Evolutionary conservation across 2,888 invertebrate genomes (phyloP).

Genomic region (Drosophila antonietae): DNA sequence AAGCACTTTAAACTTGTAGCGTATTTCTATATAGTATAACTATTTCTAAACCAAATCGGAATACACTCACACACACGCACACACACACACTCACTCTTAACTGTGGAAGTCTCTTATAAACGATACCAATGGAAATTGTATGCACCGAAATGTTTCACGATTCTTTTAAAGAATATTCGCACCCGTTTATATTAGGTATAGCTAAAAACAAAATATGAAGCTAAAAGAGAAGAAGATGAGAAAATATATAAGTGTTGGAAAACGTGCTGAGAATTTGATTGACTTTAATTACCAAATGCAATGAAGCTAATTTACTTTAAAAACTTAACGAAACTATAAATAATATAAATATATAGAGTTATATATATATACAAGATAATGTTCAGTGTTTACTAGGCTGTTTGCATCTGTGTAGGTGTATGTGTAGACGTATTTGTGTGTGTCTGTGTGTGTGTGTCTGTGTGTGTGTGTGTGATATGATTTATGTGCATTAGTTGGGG

Average conservation of each 20-base stretch:
- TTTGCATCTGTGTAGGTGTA: conserved; percentile 14
- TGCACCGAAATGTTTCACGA: conserved; percentile 40
- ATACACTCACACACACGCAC: not conserved
- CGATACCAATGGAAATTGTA: conserved; percentile 20
- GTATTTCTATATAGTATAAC: conserved; percentile 26
- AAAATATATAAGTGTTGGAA: conserved; percentile 22
- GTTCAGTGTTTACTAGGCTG: conserved; percentile 56
- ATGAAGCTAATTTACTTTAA: conserved; percentile 72
- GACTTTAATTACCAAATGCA: conserved; percentile 63
- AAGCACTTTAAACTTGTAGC: conserved; percentile 33
- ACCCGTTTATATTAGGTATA: conserved; percentile 39
- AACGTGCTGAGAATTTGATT: conserved; percentile 35
- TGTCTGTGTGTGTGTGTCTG: not conserved
- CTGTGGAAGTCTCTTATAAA: conserved; percentile 3
- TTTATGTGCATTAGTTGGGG: conserved; percentile 41
- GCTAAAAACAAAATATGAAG: not conserved
- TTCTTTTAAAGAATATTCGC: conserved; percentile 10
- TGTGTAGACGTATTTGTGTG: conserved; percentile 12
- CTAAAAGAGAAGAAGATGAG: not conserved
- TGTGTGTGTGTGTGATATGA: conserved; percentile 12
- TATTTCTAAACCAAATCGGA: conserved; percentile 1
- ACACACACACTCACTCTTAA: not conserved
- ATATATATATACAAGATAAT: conserved; percentile 14
- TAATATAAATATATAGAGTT: not conserved
- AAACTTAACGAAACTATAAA: conserved; percentile 36